Evolutionary conservation across 1,140 invertebrate species (phyloP).

Genomic region (Drosophila ficusphila): DNA sequence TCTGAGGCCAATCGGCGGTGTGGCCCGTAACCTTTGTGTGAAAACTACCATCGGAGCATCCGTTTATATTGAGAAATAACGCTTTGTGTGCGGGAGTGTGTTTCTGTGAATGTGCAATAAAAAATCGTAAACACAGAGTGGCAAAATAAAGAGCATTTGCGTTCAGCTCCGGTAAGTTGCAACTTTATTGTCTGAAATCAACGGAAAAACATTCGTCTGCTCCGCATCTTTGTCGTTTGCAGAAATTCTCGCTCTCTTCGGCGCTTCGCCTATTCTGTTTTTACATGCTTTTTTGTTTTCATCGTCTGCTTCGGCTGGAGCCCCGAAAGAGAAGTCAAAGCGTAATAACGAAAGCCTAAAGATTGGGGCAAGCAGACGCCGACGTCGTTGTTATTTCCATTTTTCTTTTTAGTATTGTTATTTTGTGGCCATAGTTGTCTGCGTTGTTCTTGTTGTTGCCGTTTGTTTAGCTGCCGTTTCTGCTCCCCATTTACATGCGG

Average conservation of each 20-base stretch:
- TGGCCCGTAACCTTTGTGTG: not conserved
- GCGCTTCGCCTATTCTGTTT: conserved; percentile 51
- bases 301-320: conserved; percentile 69
- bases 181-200: conserved; percentile 11
- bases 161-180: conserved; percentile 42
- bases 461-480: conserved; percentile 68
- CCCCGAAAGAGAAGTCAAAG: conserved; percentile 39
- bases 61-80: conserved; percentile 3
- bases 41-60: not conserved
- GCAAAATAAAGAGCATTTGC: conserved; percentile 20
- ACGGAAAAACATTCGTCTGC: conserved; percentile 1
- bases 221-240: not conserved
- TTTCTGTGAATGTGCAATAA: conserved; percentile 11
- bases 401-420: conserved; percentile 15
- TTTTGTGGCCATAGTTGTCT: conserved; percentile 29
- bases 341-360: conserved; percentile 52
- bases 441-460: conserved; percentile 46
- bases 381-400: conserved; percentile 14
- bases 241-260: conserved; percentile 7
- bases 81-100: conserved; percentile 10
- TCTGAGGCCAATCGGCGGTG: not conserved
- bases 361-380: conserved; percentile 58
- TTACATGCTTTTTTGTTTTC: conserved; percentile 78
- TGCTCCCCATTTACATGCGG: conserved; percentile 55
- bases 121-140: conserved; percentile 22